Conservation (phyloP, 2,113 vertebrate genomes). For the Litocranius walleri region DNA sequence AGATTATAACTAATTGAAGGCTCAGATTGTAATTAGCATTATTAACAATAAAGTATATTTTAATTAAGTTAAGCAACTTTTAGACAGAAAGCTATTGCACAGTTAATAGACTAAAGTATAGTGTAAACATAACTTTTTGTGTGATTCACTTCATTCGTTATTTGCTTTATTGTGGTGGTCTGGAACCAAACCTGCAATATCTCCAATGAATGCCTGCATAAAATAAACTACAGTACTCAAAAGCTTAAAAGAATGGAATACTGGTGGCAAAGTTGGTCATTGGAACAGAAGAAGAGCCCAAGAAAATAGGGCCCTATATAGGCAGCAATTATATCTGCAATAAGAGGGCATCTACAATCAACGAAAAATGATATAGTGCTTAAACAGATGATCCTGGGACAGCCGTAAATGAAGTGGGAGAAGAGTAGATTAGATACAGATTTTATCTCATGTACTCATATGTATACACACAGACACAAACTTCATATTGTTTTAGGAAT, state of each 20-base stretch:
- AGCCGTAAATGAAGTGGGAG: background rate
- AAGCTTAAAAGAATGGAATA: background rate
- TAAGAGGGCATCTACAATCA: background rate
- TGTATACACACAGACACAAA: background rate
- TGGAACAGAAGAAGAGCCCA: background rate
- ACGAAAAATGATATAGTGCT: background rate
- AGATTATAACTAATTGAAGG: background rate
- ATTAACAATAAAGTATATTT: background rate
- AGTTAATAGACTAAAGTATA: background rate
- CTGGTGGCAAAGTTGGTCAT: background rate
- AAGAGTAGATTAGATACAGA: background rate
- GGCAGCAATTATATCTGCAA: background rate
- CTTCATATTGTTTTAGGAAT: background rate
- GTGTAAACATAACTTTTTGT: background rate
- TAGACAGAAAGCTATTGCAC: background rate
- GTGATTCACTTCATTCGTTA: background rate
- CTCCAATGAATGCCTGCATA: background rate
- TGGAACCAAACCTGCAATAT: background rate
- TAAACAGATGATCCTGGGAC: background rate
- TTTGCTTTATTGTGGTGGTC: background rate
- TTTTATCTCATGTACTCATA: background rate
- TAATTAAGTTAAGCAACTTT: background rate
- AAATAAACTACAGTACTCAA: background rate
- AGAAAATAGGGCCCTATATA: background rate
- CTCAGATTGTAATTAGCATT: background rate